Base-by-base conservation (phyloP, 2,113 vertebrate genomes). In the Charina bottae region DNA sequence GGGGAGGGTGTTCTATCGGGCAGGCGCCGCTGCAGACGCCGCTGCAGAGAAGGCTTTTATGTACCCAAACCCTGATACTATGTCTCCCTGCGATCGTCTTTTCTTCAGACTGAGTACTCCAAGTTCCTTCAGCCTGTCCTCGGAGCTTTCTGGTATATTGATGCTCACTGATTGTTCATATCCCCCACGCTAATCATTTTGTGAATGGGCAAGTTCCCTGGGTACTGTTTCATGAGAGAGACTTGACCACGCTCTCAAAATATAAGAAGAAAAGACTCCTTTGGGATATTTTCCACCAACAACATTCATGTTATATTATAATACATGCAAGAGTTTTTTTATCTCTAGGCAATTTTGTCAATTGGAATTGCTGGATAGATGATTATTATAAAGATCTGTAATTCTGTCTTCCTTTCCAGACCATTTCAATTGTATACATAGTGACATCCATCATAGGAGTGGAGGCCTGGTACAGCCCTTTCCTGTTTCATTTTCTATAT, bases 351-450 rank as follows among this genome's bases (percentile, higher is more conserved):
- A 21, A 1, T 53, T 8, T 46, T 90, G 13, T 19, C 8, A 46
- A n/a, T 21, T 46, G 2, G 42, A 53, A 53, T 24, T 85, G 46
- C 49, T 54, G 83, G 56, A 60, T 19, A 4, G 72, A 42, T 78
- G 33, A 78, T 78, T 9, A 78, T 78, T 78, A 42, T 21, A 78
- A 42, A 21, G 72, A 42, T 78, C 17, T 78, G 33, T 78, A 78
- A 78, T 93, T 88, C 94, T 96, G 83, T 96, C 37, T 96, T 92
- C 93, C 93, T 98, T 95, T 56, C 85, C 97, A 99, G 99, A 99
- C 99, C 90, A 99, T 99, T 97, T 99, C 99, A 53, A 93, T 99
- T 23, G 99, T 99, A 95, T 99, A 99, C 98, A 97, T 99, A 96
- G 97, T 99, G 96, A 99, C 99, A 54, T 98, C 99, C 6, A 96